A percentile compares a stretch with the other conserved stretches of the same genome.
phyloP scores from a whole-genome alignment of 2,797 vertebrate species.

The Sebastes nivosus region DNA sequence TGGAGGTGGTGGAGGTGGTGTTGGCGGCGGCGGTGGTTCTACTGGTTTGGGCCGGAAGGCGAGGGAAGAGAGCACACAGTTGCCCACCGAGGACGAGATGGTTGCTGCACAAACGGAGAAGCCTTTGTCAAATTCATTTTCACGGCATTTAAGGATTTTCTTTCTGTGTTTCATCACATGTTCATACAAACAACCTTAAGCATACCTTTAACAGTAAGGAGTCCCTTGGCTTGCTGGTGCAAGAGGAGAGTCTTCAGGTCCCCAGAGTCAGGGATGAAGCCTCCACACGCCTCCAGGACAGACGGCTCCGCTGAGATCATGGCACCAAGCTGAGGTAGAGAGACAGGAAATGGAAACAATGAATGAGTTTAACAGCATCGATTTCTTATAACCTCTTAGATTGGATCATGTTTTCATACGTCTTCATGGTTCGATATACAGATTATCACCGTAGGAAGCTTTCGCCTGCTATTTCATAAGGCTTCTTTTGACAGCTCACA shows the following conservation, averaged over 20 bases:
- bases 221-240: conserved; percentile 77
- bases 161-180: neutral
- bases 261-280: conserved; percentile 72
- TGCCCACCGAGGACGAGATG: conserved; percentile 76
- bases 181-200: neutral
- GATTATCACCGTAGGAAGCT: neutral
- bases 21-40: conserved; percentile 21
- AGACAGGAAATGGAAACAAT: neutral
- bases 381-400: neutral
- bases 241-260: conserved; percentile 75
- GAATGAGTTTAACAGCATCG: neutral
- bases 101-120: conserved; percentile 59
- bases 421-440: neutral
- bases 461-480: too few relatives aligned
- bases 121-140: neutral
- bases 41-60: conserved; percentile 58
- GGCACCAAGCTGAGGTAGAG: conserved; percentile 69
- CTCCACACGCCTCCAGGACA: conserved; percentile 73
- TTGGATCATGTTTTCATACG: too few relatives aligned
- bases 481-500: neutral
- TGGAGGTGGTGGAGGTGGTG: neutral
- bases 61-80: conserved; percentile 75
- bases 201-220: conserved; percentile 75
- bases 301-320: conserved; percentile 75
- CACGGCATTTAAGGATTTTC: neutral